Evolutionary conservation across 2,888 invertebrate species (phyloP), one percentile per base, ranked within the genome.

Genomic region (Tricholauxania praeusta): DNA sequence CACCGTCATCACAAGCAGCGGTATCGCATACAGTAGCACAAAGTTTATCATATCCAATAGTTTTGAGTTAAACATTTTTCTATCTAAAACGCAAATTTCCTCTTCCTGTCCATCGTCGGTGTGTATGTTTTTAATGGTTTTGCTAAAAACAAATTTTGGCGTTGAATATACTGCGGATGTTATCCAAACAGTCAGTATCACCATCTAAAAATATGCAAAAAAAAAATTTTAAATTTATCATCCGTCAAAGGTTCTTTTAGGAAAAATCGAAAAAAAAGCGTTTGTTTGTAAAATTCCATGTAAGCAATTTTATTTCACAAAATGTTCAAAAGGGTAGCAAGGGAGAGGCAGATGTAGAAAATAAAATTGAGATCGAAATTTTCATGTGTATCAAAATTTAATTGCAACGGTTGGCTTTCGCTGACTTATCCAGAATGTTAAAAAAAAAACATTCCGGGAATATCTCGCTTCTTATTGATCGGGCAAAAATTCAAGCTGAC

Each of bases 121-220:
- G 76, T 87, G 87, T 14, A 87, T 82, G 75, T 87, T 91, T 19
- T 91, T 91, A 67, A 94, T 91, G 0, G 94, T 94, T 83, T 93
- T 93, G 78, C 94, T 94, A 89, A 94, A 94, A 78, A 95, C 91
- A 83, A 96, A 93, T 83, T 94, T 93, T 0, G 96, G 96, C 3
- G 93, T 92, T 76, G 94, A 95, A 88, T 95, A 95, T 0, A 92
- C 89, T 0, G 94, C 94, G 77, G 95, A 94, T 19, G 93, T 90
- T 69, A 94, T 89, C 96, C 96, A 96, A 7, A 96, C 95, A 3
- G 91, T 89, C 22, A 92, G 88, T 79, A 96, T 94, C 68, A 94
- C 93, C 83, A 93, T 84, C 93, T 94, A 89, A 8, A 88, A 86
- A 70, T 77, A 75, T 22, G 0, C 19, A 64, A n/a, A 15, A 60